phyloP scores from a whole-genome alignment of 1,140 invertebrate genomes.

The Ceratoteleas bidentatus region DNA sequence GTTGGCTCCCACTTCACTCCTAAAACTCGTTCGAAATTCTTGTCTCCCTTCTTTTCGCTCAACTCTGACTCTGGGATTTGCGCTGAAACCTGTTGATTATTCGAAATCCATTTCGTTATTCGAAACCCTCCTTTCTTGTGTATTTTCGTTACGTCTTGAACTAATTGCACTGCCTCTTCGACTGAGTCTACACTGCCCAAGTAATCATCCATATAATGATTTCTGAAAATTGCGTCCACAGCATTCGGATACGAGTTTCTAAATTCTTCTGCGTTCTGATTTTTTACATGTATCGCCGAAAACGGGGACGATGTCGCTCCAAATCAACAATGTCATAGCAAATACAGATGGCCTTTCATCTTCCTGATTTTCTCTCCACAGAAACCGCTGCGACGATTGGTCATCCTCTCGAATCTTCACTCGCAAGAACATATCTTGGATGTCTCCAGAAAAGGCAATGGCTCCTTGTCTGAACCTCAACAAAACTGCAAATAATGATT shows the following conservation, averaged over 20 bases:
- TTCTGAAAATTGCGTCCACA: constrained; percentile 20
- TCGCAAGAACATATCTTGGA: too few species aligned
- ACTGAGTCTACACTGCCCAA: constrained; percentile 30
- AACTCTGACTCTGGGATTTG: constrained; percentile 1
- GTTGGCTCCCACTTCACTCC: constrained; percentile 27
- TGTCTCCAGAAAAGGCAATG: too few species aligned
- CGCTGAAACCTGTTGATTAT: constrained; percentile 7
- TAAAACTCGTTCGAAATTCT: constrained; percentile 6
- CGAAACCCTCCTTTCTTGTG: constrained; percentile 23
- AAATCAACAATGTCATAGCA: constrained; percentile 72
- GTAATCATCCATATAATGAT: constrained; percentile 45
- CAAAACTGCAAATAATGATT: too few species aligned
- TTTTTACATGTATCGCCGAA: constrained; percentile 64
- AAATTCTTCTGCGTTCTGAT: background rate
- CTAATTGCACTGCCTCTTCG: constrained; percentile 5
- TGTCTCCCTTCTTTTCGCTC: background rate
- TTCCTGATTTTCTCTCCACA: too few species aligned
- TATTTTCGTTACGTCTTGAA: constrained; percentile 15
- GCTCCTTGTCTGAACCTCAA: too few species aligned
- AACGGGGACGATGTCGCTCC: constrained; percentile 70
- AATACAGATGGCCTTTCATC: background rate
- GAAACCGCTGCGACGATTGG: too few species aligned
- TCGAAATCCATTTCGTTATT: constrained; percentile 36
- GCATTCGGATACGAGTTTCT: constrained; percentile 2
- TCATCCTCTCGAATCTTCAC: too few species aligned